phyloP scores from a whole-genome alignment of 2,113 vertebrate genomes.

The Jacana jacana region DNA sequence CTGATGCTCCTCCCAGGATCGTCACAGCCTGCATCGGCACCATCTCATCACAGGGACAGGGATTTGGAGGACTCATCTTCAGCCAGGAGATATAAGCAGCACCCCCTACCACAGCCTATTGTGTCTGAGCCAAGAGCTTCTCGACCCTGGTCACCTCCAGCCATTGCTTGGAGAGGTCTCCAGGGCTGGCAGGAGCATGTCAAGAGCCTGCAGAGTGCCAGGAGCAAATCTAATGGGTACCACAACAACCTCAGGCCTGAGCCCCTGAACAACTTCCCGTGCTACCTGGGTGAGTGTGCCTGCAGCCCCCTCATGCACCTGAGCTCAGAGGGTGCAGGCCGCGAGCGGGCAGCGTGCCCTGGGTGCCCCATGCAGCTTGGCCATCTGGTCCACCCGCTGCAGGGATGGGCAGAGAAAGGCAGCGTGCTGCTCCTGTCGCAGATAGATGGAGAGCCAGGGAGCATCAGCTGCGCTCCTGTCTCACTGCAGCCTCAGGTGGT shows the following conservation, averaged over 20 bases:
- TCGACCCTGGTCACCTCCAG: background rate
- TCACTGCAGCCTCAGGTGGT: background rate
- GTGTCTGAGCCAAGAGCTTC: background rate
- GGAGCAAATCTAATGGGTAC: background rate
- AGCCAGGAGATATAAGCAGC: background rate
- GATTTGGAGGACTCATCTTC: background rate
- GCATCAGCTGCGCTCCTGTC: background rate
- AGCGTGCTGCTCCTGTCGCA: background rate
- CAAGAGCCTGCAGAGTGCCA: rapidly evolving
- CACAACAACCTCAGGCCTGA: background rate
- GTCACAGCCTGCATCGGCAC: rapidly evolving
- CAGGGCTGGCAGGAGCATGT: background rate
- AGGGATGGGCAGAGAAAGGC: background rate
- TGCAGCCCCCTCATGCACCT: rapidly evolving
- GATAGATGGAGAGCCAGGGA: background rate
- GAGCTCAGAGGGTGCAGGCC: background rate
- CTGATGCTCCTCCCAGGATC: background rate
- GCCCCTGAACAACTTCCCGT: background rate
- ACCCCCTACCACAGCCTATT: background rate
- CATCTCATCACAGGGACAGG: rapidly evolving
- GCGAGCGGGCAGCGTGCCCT: rapidly evolving
- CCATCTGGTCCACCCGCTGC: background rate
- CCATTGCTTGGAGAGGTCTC: background rate
- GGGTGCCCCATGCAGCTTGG: background rate
- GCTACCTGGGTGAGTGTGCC: rapidly evolving